Evolutionary conservation across 2,888 invertebrate species (phyloP).

Genomic region (Phyto melanocephala): DNA sequence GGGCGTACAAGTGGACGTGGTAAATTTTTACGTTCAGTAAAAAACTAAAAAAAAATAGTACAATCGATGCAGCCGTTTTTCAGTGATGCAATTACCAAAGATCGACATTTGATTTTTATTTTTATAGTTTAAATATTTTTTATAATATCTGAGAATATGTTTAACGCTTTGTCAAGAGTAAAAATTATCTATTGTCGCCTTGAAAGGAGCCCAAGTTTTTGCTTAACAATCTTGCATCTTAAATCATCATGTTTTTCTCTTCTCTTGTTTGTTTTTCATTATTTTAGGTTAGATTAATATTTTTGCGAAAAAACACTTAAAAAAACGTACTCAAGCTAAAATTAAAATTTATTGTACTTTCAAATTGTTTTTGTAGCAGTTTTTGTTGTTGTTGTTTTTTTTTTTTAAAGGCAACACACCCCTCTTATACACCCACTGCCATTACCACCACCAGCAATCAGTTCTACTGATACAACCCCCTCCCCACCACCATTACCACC

Average conservation of each 20-base stretch:
- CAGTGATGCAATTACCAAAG: too few relatives aligned
- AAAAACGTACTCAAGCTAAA: constrained; percentile 8
- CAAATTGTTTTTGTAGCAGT: background rate
- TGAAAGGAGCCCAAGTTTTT: background rate
- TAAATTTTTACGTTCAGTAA: too few relatives aligned
- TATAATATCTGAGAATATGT: too few relatives aligned
- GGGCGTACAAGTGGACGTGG: too few relatives aligned
- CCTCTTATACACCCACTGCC: background rate
- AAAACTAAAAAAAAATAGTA: too few relatives aligned
- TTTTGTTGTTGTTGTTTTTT: background rate
- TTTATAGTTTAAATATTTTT: background rate
- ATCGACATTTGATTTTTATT: too few relatives aligned
- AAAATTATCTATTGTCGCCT: too few relatives aligned
- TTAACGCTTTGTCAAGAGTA: too few relatives aligned
- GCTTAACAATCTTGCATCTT: background rate
- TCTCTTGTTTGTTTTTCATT: constrained; percentile 22
- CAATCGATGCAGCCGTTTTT: too few relatives aligned
- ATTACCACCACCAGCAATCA: background rate
- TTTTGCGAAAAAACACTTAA: background rate
- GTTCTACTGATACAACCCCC: background rate
- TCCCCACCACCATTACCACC: background rate
- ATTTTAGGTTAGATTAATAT: constrained; percentile 14
- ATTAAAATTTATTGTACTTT: constrained; percentile 37
- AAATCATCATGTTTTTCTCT: background rate
- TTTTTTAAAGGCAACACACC: background rate